Evolutionary conservation across 2,113 vertebrate species (phyloP).

Genomic region (Tympanuchus pallidicinctus): DNA sequence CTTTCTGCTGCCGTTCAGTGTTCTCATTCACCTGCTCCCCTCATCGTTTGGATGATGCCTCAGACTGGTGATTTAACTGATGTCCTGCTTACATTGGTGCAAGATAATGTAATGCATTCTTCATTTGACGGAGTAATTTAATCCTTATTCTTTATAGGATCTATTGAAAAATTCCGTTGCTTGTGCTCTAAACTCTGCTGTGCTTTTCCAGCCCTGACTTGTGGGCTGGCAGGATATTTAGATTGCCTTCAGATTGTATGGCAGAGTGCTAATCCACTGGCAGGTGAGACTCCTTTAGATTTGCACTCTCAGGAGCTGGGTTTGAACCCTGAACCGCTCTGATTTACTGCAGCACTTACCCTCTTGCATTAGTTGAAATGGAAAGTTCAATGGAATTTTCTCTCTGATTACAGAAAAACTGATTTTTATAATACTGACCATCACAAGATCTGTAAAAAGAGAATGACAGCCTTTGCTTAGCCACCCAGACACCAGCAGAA

Average conservation of each 20-base stretch:
- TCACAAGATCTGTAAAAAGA: not conserved
- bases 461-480: not conserved
- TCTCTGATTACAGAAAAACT: not conserved
- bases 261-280: not conserved
- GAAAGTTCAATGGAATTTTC: not conserved
- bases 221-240: not conserved
- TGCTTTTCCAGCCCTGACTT: not conserved
- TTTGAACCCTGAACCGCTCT: not conserved
- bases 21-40: not conserved
- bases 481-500: not conserved
- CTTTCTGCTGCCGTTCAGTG: not conserved
- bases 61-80: not conserved
- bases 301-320: not conserved
- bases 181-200: not conserved
- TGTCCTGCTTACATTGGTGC: not conserved
- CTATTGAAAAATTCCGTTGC: not conserved
- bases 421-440: not conserved
- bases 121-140: conserved; percentile 14
- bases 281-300: not conserved
- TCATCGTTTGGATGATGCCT: not conserved
- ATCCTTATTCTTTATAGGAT: conserved; percentile 32
- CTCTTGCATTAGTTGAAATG: not conserved
- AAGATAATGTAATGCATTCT: not conserved
- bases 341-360: not conserved
- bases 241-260: not conserved